Conservation (phyloP, 2,888 invertebrate genomes). For the Metacarcinus magister region DNA sequence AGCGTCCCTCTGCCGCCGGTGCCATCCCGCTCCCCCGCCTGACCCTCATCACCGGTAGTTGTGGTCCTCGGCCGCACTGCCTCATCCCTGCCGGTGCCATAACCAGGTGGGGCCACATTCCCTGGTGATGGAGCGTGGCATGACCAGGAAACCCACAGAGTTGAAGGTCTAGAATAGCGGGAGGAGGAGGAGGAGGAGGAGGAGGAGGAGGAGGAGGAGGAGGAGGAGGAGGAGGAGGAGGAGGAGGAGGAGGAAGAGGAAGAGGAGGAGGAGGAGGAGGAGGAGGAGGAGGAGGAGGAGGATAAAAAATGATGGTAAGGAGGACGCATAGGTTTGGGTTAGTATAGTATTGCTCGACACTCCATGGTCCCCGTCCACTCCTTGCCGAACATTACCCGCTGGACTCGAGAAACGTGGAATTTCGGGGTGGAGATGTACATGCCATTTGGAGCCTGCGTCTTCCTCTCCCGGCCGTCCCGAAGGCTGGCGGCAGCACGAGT, state of each 20-base stretch:
- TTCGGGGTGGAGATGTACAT: constrained; percentile 9
- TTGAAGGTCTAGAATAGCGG: neutral
- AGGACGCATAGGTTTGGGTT: neutral
- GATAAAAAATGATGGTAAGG: neutral
- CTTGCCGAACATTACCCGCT: neutral
- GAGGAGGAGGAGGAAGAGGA: neutral
- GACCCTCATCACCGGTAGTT: neutral
- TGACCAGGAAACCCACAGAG: constrained; percentile 10
- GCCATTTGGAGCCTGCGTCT: constrained; percentile 41
- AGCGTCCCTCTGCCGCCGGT: neutral
- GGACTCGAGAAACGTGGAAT: constrained; percentile 1
- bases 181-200: neutral
- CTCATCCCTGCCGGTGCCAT: neutral
- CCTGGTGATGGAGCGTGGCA: neutral
- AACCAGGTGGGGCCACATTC: constrained; percentile 15
- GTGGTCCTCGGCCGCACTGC: neutral
- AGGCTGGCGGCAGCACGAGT: constrained; percentile 58
- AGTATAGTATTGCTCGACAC: neutral
- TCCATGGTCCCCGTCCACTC: neutral
- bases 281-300: neutral
- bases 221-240: neutral
- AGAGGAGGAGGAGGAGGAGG: neutral
- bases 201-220: neutral
- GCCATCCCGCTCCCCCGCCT: neutral
- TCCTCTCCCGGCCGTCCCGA: neutral